Conservation (phyloP, 2,888 invertebrate species). For the Sceliomorpha sp. region DNA sequence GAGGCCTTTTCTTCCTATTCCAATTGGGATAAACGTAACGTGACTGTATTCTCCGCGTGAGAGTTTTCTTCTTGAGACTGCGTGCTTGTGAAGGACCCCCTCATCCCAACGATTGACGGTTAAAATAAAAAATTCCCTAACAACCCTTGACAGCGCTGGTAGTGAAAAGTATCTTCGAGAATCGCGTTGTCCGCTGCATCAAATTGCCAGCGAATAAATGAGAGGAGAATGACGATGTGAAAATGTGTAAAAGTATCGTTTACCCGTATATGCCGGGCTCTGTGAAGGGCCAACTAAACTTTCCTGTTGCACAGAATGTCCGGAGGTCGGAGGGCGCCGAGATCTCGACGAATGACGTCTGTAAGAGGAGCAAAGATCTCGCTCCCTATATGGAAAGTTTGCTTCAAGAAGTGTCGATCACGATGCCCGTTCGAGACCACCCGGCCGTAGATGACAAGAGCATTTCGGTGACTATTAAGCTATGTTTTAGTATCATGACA, state of each 20-base stretch:
- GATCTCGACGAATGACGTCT: conserved; percentile 84
- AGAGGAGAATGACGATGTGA: too few species aligned
- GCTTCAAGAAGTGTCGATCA: conserved; percentile 85
- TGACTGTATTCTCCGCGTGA: too few species aligned
- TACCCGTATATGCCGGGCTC: conserved; percentile 18
- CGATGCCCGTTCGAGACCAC: conserved; percentile 83
- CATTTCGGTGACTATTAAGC: conserved; percentile 83
- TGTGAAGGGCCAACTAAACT: conserved; percentile 37
- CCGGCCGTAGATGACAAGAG: conserved; percentile 84
- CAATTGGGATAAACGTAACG: too few species aligned
- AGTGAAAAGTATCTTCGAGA: too few species aligned
- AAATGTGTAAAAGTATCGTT: not conserved
- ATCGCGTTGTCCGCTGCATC: too few species aligned
- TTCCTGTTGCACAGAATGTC: conserved; percentile 61
- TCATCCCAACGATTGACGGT: too few species aligned
- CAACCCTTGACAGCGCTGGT: too few species aligned
- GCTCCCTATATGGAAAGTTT: conserved; percentile 88
- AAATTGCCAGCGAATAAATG: too few species aligned
- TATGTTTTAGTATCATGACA: conserved; percentile 69
- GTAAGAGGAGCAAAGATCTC: conserved; percentile 87
- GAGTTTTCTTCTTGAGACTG: too few species aligned
- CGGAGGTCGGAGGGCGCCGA: conserved; percentile 64
- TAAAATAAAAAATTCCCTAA: too few species aligned
- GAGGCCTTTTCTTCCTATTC: too few species aligned
- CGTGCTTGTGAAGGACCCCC: too few species aligned